Evolutionary conservation across 2,113 vertebrate species (phyloP).

Genomic region (Gobius niger): DNA sequence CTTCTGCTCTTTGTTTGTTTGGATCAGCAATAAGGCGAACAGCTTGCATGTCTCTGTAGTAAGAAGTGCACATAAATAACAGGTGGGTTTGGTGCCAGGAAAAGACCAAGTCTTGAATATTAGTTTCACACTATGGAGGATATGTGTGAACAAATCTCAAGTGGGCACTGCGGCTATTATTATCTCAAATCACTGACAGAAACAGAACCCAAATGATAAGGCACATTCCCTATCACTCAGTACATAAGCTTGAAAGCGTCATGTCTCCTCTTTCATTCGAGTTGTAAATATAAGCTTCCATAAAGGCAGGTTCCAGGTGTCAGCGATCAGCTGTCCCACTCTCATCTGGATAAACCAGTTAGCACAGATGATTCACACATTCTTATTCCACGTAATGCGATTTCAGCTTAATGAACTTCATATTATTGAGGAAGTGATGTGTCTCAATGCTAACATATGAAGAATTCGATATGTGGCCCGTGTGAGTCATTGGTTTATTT

Average conservation of each 20-base stretch:
- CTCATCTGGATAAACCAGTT: constrained; percentile 44
- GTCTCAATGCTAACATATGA: constrained; percentile 12
- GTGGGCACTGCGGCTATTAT: constrained; percentile 38
- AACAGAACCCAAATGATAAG: background rate
- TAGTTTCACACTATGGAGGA: constrained; percentile 52
- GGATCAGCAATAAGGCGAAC: constrained; percentile 37
- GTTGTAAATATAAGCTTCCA: background rate
- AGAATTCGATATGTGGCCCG: background rate
- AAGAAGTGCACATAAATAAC: constrained; percentile 51
- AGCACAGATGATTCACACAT: constrained; percentile 27
- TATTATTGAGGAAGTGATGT: constrained; percentile 16
- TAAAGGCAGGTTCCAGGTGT: constrained; percentile 15
- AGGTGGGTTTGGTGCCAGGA: constrained; percentile 49
- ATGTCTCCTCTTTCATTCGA: background rate
- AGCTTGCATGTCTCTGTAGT: constrained; percentile 41
- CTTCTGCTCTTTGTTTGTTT: constrained; percentile 27
- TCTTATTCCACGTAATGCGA: constrained; percentile 29
- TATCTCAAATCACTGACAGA: constrained; percentile 7
- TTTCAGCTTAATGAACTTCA: constrained; percentile 28
- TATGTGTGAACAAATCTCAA: constrained; percentile 26
- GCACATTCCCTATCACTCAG: background rate
- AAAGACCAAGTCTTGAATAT: constrained; percentile 44
- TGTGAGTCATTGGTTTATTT: constrained; percentile 28
- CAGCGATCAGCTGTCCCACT: constrained; percentile 16
- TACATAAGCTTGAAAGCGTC: background rate